Evolutionary conservation across 1,140 invertebrate species (phyloP).

Genomic region (Ceratina australensis): DNA sequence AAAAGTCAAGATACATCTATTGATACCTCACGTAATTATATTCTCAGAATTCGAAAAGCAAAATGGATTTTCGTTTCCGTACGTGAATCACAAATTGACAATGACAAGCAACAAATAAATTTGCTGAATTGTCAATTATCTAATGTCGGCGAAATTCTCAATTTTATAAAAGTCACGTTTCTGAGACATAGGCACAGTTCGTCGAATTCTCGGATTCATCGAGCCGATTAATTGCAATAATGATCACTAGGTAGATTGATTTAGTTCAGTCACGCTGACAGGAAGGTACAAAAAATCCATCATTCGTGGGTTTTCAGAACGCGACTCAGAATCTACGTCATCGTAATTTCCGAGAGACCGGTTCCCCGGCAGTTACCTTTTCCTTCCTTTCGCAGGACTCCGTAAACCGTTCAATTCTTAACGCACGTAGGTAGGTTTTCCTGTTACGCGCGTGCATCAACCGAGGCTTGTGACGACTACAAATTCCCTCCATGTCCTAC

Average conservation of each 20-base stretch:
- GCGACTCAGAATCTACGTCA: conserved; percentile 30
- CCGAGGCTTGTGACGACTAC: neutral
- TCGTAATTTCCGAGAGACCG: conserved; percentile 44
- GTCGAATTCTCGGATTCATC: neutral
- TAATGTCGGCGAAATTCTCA: too few relatives aligned
- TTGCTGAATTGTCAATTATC: too few relatives aligned
- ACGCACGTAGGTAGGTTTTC: neutral
- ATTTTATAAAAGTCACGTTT: too few relatives aligned
- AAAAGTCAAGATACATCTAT: conserved; percentile 3
- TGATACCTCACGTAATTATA: too few relatives aligned
- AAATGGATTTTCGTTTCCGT: neutral
- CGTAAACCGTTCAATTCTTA: neutral
- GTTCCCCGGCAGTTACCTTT: conserved; percentile 26
- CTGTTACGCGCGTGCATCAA: neutral
- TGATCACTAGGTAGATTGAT: neutral
- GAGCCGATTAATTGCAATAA: neutral
- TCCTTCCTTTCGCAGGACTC: conserved; percentile 29
- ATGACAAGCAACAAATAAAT: neutral
- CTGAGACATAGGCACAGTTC: neutral
- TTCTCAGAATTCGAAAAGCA: too few relatives aligned
- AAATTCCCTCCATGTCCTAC: neutral
- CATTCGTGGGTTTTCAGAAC: conserved; percentile 6
- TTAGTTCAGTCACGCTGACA: neutral
- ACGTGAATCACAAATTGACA: neutral
- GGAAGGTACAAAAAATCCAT: neutral